Conservation (phyloP, 2,888 invertebrate genomes). For the Ferrisia virgata region DNA sequence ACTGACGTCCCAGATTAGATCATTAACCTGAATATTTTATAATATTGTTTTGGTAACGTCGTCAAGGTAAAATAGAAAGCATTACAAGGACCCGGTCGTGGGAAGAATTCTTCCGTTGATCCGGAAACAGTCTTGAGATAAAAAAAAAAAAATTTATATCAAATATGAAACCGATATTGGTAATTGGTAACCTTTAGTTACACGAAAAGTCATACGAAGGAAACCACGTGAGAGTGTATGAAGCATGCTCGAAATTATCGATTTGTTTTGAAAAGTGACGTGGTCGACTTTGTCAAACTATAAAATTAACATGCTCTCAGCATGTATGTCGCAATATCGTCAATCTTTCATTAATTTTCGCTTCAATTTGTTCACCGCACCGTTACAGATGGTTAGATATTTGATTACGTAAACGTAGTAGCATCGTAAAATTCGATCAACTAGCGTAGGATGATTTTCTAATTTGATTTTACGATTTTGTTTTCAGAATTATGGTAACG, state of each 20-base stretch:
- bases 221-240: neutral
- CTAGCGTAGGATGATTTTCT: neutral
- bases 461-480: neutral
- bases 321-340: neutral
- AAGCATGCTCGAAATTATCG: neutral
- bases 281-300: neutral
- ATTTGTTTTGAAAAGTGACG: conserved; percentile 4
- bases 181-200: neutral
- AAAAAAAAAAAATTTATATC: neutral
- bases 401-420: neutral
- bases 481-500: conserved; percentile 52
- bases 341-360: neutral
- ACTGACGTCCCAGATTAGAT: neutral
- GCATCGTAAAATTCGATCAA: neutral
- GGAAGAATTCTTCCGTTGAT: neutral
- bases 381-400: neutral
- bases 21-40: neutral
- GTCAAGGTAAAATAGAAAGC: neutral
- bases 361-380: neutral
- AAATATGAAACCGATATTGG: neutral
- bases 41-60: neutral
- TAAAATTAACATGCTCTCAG: neutral
- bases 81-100: neutral
- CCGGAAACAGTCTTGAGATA: neutral
- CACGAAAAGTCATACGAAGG: neutral